A percentile compares a stretch with the other conserved stretches of the same genome.
These are phyloP conservation scores for Petromus typicus DNA, from an alignment of 2,113 vertebrate genomes.

Conservation along the genomic window DNA sequence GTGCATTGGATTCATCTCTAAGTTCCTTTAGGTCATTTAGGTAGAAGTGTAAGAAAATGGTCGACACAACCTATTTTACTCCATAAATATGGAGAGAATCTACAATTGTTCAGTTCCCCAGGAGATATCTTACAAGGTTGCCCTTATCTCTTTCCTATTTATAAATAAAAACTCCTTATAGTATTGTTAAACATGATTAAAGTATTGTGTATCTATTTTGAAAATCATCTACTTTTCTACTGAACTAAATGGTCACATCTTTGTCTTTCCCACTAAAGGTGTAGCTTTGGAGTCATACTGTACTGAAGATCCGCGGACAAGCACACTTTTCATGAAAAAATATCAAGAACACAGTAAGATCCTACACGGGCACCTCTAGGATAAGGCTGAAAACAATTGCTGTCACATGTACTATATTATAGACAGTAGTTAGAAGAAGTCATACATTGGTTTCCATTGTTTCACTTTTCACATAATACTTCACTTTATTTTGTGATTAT, in stretches of 20 bases:
- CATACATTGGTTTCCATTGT: no score
- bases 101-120: no score
- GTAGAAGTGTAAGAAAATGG: not conserved
- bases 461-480: no score
- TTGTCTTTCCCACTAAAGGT: no score
- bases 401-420: not conserved
- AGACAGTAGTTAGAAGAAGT: no score
- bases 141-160: not conserved
- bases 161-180: not conserved
- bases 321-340: slow-evolving; percentile 98
- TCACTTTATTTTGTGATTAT: not conserved
- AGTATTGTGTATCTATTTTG: no score
- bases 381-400: slow-evolving; percentile 39
- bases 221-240: not conserved
- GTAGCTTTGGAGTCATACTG: slow-evolving; percentile 95
- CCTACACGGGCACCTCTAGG: not conserved
- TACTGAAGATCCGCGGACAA: slow-evolving; percentile 95
- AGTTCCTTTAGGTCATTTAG: no score
- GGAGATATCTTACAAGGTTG: slow-evolving; percentile 37
- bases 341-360: slow-evolving; percentile 97
- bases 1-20: not conserved
- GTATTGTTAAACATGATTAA: not conserved
- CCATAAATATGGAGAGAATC: no score
- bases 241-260: not conserved
- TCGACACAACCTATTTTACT: not conserved